Evolutionary conservation across 2,113 vertebrate genomes (phyloP).

Genomic region (Vimba vimba): DNA sequence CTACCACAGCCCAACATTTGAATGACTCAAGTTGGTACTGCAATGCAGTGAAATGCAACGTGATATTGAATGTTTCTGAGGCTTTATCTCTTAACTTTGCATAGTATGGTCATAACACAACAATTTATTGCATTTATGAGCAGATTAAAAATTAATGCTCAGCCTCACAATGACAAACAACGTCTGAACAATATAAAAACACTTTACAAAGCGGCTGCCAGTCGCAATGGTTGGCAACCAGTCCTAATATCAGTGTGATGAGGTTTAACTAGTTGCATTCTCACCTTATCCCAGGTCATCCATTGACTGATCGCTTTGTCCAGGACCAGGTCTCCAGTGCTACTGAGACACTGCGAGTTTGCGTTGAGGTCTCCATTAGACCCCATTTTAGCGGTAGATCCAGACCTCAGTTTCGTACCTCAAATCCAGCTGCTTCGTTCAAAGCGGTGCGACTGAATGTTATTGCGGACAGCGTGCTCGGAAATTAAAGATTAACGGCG

Average conservation of each 20-base stretch:
- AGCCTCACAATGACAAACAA: background rate
- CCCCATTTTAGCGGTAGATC: constrained; percentile 65
- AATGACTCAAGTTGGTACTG: background rate
- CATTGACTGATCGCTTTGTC: constrained; percentile 83
- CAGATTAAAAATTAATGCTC: background rate
- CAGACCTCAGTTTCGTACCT: background rate
- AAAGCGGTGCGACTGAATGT: background rate
- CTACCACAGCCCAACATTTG: background rate
- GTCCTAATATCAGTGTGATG: background rate
- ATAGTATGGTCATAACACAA: background rate
- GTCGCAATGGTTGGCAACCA: background rate
- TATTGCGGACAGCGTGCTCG: constrained; percentile 4
- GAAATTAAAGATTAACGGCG: constrained; percentile 31
- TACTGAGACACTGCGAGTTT: constrained; percentile 67
- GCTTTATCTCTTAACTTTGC: background rate
- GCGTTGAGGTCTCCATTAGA: constrained; percentile 81
- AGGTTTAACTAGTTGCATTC: constrained; percentile 32
- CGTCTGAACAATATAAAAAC: background rate
- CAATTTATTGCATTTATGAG: background rate
- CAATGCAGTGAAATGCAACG: constrained; percentile 1
- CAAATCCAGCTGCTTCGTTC: background rate
- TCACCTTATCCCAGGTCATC: constrained; percentile 89
- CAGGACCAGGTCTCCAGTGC: constrained; percentile 83
- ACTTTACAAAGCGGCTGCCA: background rate
- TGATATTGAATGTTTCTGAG: no score